Evolutionary conservation across 2,113 vertebrate species (phyloP), one percentile per base, ranked within the genome.

Genomic region (Dicrurus megarhynchus): DNA sequence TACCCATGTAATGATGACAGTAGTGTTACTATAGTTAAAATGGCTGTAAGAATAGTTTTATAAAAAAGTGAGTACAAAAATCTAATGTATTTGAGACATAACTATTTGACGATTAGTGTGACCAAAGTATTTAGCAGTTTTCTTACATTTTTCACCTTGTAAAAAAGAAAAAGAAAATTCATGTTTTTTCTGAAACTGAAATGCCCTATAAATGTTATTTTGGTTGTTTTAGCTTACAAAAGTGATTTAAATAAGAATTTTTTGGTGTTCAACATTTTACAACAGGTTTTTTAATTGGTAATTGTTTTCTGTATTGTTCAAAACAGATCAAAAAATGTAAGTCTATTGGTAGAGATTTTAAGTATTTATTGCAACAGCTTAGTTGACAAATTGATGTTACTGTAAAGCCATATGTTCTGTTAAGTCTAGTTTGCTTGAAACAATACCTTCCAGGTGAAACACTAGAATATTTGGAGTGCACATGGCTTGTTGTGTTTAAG

Each of bases 1-100:
- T 98, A 95, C 98, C 99, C 98, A 88, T 98, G 98, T 98, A 99
- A 99, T 98, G 98, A 99, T 98, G 98, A 99, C 98, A 98, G 99
- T 98, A 98, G 99, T 99, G 98, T 99, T 99, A 98, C 99, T 99
- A 98, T 98, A 99, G 98, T 98, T 98, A 97, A 98, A 98, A 99
- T 98, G 99, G 99, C 99, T 99, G 99, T 99, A 99, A 99, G 99
- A 99, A 99, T 99, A 99, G 99, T 99, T 99, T 99, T 99, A 99
- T 99, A 99, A 99, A 99, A 99, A 99, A 98, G 98, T 98, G 98
- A 99, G 98, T 98, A 98, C 98, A 99, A 98, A 98, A 98, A 98
- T 97, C 97, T 98, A 98, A 98, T 98, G 98, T 99, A 98, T 98
- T 98, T 98, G 98, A 98, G 97, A 98, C 98, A 97, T 97, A 98